Evolutionary conservation across 2,797 vertebrate species (phyloP), one percentile per base, ranked within the genome.

Genomic region (Gobionotothen gibberifrons): DNA sequence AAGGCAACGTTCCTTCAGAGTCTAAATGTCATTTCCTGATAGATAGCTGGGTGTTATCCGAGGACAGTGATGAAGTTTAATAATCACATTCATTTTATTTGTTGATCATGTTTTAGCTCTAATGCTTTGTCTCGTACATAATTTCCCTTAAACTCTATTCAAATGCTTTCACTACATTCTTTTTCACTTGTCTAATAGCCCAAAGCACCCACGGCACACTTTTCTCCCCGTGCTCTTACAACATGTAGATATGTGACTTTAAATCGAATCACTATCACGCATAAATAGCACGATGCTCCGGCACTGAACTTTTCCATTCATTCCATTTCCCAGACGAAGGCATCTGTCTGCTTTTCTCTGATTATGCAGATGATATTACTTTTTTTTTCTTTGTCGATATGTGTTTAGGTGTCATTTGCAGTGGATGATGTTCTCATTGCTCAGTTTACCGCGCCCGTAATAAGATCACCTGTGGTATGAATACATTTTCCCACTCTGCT

Each of bases 381-480:
- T 89, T 85, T 83, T 78, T 65, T 69, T 66, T 16, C 74, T 84
- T 87, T 79, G 69, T 88, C 83, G 84, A 86, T 90, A 89, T 91
- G 83, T 92, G 89, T 91, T 90, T 90, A 75, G 89, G 83, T 90
- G 86, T 89, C 85, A 86, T 90, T 91, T 90, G 84, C 85, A 43
- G 80, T 72, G 82, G 89, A 93, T 92, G 89, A 94, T 92, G 86
- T 92, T 92, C 88, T 90, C 90, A 85, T 91, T 89, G 86, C 84
- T 90, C 87, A 89, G 87, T 93, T 94, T 93, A 91, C 88, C 82
- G 81, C 90, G 49, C 83, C 90, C 76, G 47, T 90, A 93, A 93
- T 92, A 93, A 93, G 90, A 94, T 92, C 93, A 93, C 92, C 90
- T 91, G 86, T 90, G 88, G 88, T 91, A 92, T 88, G 91, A 93